Conservation (phyloP, 2,797 vertebrate genomes). For the Orestias chungarensis region DNA sequence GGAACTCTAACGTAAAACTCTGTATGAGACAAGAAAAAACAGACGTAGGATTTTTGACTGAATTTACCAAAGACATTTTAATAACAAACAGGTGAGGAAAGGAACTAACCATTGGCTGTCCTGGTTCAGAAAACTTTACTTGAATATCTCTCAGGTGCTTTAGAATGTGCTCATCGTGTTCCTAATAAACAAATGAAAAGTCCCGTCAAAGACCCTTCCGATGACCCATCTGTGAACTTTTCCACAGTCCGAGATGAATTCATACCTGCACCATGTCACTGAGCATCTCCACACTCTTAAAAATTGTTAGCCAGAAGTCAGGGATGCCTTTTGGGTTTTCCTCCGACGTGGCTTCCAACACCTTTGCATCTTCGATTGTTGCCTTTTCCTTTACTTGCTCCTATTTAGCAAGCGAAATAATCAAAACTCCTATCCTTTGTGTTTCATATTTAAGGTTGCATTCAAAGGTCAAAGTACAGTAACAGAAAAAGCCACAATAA, state of each 20-base stretch:
- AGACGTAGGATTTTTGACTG: neutral
- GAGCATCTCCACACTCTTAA: slow-evolving; percentile 95
- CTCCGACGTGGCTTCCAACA: slow-evolving; percentile 78
- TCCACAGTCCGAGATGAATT: neutral
- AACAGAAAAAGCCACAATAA: neutral
- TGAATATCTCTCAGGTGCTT: slow-evolving; percentile 95
- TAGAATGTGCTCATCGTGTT: slow-evolving; percentile 95
- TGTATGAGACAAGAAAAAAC: slow-evolving; percentile 49
- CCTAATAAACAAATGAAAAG: slow-evolving; percentile 71
- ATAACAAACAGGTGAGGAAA: neutral
- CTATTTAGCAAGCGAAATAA: slow-evolving; percentile 63
- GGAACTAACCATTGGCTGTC: slow-evolving; percentile 91
- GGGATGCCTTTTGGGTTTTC: slow-evolving; percentile 91
- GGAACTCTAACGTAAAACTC: slow-evolving; percentile 98
- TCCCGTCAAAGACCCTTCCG: slow-evolving; percentile 9
- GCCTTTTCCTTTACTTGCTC: slow-evolving; percentile 91
- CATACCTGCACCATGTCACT: slow-evolving; percentile 91
- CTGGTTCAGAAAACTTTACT: slow-evolving; percentile 94
- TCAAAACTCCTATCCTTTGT: slow-evolving; percentile 7
- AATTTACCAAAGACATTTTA: neutral
- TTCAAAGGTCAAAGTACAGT: neutral
- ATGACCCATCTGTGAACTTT: neutral
- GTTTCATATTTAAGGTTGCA: neutral
- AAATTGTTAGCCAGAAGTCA: slow-evolving; percentile 98
- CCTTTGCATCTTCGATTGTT: slow-evolving; percentile 89